phyloP scores from a whole-genome alignment of 2,888 invertebrate genomes.

The Acronicta psi region DNA sequence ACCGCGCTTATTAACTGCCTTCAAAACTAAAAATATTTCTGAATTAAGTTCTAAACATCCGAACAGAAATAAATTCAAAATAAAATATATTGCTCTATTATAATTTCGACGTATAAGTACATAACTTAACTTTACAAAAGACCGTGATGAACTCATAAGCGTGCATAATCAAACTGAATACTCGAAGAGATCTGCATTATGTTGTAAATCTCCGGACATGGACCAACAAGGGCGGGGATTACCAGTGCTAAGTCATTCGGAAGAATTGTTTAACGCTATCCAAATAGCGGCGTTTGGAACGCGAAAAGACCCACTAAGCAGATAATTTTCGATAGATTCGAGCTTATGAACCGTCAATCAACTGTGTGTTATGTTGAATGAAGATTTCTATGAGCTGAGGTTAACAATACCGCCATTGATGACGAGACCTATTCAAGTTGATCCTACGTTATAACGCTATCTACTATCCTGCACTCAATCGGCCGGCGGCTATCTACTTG shows the following conservation, averaged over 20 bases:
- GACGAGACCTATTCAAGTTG: constrained; percentile 55
- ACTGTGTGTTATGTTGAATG: constrained; percentile 72
- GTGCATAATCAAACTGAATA: constrained; percentile 83
- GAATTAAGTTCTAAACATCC: too few relatives aligned
- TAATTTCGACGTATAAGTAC: constrained; percentile 1
- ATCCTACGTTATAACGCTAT: constrained; percentile 22
- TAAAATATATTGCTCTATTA: constrained; percentile 1
- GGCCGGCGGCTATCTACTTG: constrained; percentile 46
- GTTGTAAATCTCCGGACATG: constrained; percentile 71
- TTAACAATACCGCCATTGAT: constrained; percentile 66
- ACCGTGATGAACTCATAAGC: constrained; percentile 73
- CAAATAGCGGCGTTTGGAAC: constrained; percentile 83
- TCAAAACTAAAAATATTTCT: too few relatives aligned
- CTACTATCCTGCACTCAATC: constrained; percentile 36
- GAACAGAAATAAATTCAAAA: background rate
- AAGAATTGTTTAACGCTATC: constrained; percentile 88
- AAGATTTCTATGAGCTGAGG: constrained; percentile 61
- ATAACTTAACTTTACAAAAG: constrained; percentile 61
- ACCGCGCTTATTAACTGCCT: too few relatives aligned
- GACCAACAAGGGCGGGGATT: constrained; percentile 79
- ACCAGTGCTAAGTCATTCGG: constrained; percentile 81
- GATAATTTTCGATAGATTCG: constrained; percentile 82
- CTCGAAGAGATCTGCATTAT: constrained; percentile 77
- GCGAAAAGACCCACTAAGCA: constrained; percentile 85
- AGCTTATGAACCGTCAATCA: constrained; percentile 83